Base-by-base conservation (phyloP, 2,888 invertebrate genomes). In the Meandrusa payeni region DNA sequence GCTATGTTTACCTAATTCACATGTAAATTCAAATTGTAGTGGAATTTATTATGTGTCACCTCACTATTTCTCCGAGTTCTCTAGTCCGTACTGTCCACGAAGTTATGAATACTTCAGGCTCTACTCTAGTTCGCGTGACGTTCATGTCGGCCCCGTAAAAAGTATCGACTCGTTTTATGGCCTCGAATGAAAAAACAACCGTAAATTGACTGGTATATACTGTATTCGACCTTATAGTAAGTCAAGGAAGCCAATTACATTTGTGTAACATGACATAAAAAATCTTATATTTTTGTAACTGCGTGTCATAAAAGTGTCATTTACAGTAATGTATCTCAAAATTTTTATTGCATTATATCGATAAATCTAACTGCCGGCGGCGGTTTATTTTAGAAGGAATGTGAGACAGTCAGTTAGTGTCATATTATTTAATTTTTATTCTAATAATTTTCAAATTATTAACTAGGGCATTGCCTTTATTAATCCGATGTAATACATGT, bases 51-150 rank as follows among this genome's bases (percentile, higher is more conserved):
- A 32, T 7, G 12, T 26, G 37, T 32, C 43, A 27, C 32, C 11
- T 32, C 42, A 31, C 42, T 40, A 32, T 41, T 33, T 23, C 13
- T 38, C 24, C 33, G 24, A 42, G 67, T 61, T 59, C 69, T 69
- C 68, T 66, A 68, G 64, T 70, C 72, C 64, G 67, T 57, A 55
- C 64, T 66, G 64, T 70, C 58, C 60, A 64, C 59, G 57, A 52
- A 59, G 67, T 69, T 76, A 77, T 80, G 76, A 79, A 73, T 77
- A 74, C 72, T 75, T 74, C 55, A 76, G 61, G 63, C 59, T 67
- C 61, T 29, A 31, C 23, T 11, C 10, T n/a, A n/a, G 17, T 12
- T 38, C 26, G 31, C 31, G 32, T 43, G 37, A 32, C 22, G 37
- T 38, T 64, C 64, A 62, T 61, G 15, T 34, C 26, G 26, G 48